These are phyloP conservation scores for Lycaena phlaeas DNA, from an alignment of 2,888 invertebrate genomes.

Conservation along the genomic window DNA sequence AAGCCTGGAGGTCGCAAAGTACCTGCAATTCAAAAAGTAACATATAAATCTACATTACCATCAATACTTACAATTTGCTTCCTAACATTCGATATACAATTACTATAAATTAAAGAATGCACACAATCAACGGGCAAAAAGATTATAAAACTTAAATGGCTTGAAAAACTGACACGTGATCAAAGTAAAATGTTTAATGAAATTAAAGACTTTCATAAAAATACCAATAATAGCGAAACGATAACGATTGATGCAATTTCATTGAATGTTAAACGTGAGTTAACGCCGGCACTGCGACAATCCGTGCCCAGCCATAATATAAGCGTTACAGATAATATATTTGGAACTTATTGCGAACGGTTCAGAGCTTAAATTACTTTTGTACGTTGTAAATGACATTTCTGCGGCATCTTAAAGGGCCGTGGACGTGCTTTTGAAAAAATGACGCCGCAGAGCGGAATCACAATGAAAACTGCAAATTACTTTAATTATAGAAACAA, in stretches of 20 bases:
- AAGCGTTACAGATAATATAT: constrained; percentile 17
- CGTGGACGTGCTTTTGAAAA: constrained; percentile 43
- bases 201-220: constrained; percentile 55
- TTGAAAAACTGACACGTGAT: constrained; percentile 38
- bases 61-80: too few species aligned
- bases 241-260: constrained; percentile 63
- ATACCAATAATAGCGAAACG: constrained; percentile 61
- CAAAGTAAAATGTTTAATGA: constrained; percentile 43
- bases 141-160: not conserved
- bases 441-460: constrained; percentile 48
- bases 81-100: constrained; percentile 12
- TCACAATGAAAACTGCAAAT: constrained; percentile 64
- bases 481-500: constrained; percentile 67
- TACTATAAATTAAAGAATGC: constrained; percentile 13
- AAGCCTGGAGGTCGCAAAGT: constrained; percentile 91
- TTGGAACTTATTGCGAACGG: constrained; percentile 31
- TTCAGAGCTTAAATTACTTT: constrained; percentile 33
- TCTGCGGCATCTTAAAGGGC: constrained; percentile 34
- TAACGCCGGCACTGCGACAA: constrained; percentile 47
- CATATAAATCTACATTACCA: constrained; percentile 9
- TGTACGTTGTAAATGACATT: constrained; percentile 25
- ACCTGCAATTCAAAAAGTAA: constrained; percentile 71
- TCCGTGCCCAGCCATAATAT: constrained; percentile 25
- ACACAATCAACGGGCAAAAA: constrained; percentile 8
- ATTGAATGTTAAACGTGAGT: constrained; percentile 67